phyloP scores from a whole-genome alignment of 2,113 vertebrate genomes.

The Rafetus swinhoei region DNA sequence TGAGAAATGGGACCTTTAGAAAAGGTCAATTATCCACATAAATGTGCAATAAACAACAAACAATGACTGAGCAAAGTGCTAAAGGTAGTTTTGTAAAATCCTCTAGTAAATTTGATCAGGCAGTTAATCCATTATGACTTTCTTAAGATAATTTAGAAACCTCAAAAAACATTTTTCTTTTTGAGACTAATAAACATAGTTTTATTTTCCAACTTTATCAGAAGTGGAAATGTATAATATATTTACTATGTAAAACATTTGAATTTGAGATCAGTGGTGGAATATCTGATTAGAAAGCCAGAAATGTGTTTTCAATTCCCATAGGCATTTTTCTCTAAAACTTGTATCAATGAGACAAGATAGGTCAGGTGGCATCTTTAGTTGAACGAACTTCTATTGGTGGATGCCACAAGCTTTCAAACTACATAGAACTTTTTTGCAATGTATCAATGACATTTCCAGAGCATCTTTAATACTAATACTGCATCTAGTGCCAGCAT shows the following conservation, averaged over 20 bases:
- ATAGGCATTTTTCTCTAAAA: background rate
- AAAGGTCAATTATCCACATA: background rate
- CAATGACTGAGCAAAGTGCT: background rate
- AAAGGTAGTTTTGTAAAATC: background rate
- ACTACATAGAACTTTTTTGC: background rate
- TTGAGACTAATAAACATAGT: background rate
- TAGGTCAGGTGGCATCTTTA: background rate
- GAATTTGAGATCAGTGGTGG: background rate
- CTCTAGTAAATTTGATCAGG: background rate
- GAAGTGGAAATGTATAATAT: background rate
- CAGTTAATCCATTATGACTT: background rate
- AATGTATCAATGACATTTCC: background rate
- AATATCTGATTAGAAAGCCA: background rate
- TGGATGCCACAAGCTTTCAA: background rate
- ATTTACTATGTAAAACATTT: background rate
- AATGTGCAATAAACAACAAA: background rate
- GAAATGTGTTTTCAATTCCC: background rate
- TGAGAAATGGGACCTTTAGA: background rate
- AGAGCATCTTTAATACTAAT: background rate
- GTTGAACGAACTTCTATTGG: background rate
- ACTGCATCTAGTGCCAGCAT: background rate
- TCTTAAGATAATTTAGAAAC: background rate
- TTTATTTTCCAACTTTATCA: background rate
- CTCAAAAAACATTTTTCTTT: background rate
- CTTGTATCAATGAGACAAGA: background rate